Percentiles rank a stretch among this genome's conserved stretches.
Evolutionary conservation across 2,113 vertebrate genomes (phyloP).

Genomic region (Mungos mungo): DNA sequence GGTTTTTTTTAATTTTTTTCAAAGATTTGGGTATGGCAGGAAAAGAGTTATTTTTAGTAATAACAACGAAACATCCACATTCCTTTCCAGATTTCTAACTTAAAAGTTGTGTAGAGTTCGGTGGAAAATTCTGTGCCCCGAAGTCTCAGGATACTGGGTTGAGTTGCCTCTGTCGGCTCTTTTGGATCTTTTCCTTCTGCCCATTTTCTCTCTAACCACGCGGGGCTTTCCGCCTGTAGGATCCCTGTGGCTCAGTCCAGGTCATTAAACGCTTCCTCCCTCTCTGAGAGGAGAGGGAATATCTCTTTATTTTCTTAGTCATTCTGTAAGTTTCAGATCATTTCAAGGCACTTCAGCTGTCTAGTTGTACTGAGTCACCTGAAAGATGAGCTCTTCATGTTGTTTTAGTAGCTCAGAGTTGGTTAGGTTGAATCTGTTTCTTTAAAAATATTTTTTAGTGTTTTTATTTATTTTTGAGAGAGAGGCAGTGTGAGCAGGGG

Average conservation of each 20-base stretch:
- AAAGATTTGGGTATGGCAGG: conserved; percentile 27
- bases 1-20: not conserved
- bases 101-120: not conserved
- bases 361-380: not conserved
- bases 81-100: conserved; percentile 14
- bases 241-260: not conserved
- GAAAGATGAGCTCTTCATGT: not conserved
- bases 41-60: conserved; percentile 49
- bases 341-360: not conserved
- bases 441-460: not conserved
- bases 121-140: not conserved
- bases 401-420: not conserved
- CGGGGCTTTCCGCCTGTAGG: not conserved
- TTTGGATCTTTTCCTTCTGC: not conserved
- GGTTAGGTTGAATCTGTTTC: not conserved
- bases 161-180: not conserved
- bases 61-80: not conserved
- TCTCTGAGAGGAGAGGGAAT: not conserved
- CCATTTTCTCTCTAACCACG: not conserved
- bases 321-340: not conserved
- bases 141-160: not conserved
- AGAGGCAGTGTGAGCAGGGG: no score
- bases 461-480: no score
- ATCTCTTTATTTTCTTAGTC: not conserved
- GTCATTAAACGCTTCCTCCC: not conserved